A percentile compares a stretch with the other conserved stretches of the same genome.
Evolutionary conservation across 2,113 vertebrate genomes (phyloP).

Genomic region (Lagopus muta): DNA sequence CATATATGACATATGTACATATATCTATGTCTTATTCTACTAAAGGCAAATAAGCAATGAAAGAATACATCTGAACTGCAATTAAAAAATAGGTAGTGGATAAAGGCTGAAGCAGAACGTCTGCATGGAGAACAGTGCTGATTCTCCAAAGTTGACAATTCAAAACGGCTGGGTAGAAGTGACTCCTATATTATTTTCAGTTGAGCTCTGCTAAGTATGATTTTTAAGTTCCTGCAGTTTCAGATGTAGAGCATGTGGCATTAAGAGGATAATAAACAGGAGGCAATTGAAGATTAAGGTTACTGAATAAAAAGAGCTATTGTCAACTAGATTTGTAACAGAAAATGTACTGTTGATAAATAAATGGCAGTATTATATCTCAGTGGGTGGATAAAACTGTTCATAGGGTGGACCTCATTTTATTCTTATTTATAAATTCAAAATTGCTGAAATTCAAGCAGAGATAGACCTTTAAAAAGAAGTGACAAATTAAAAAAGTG

Average conservation of each 20-base stretch:
- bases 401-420: not conserved
- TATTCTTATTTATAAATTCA: constrained; percentile 55
- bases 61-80: not conserved
- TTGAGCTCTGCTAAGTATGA: not conserved
- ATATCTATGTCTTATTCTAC: not conserved
- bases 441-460: constrained; percentile 22
- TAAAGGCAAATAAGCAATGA: not conserved
- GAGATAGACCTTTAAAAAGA: constrained; percentile 30
- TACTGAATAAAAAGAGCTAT: not conserved
- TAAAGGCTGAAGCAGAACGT: not conserved
- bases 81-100: not conserved
- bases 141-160: not conserved
- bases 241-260: not conserved
- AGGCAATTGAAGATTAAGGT: constrained; percentile 38
- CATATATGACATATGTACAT: not conserved
- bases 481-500: constrained; percentile 28
- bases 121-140: not conserved
- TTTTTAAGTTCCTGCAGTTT: constrained; percentile 10
- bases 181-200: not conserved
- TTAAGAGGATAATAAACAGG: constrained; percentile 42
- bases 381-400: not conserved
- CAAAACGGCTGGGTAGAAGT: not conserved
- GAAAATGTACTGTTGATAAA: constrained; percentile 39
- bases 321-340: constrained; percentile 19
- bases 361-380: constrained; percentile 17